Conservation (phyloP, 2,113 vertebrate species). For the Callorhinus ursinus region DNA sequence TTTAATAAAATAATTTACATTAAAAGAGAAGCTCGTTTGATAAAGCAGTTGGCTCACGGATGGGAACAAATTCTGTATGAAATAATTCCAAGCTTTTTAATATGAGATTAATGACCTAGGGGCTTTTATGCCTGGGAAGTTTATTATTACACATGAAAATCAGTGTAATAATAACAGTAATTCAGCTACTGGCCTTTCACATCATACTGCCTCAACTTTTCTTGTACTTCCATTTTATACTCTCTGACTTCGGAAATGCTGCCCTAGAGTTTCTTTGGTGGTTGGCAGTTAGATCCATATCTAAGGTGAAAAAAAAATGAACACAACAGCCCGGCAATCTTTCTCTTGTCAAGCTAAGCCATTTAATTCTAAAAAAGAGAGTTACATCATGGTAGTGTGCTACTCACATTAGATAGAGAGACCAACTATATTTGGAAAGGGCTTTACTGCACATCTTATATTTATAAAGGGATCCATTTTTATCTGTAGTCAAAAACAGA, state of each 20-base stretch:
- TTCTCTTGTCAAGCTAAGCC: neutral
- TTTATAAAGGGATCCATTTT: neutral
- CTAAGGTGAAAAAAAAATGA: neutral
- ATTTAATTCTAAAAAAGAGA: neutral
- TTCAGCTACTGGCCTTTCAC: neutral
- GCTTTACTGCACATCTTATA: neutral
- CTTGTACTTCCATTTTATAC: neutral
- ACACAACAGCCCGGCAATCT: neutral
- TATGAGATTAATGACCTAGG: neutral
- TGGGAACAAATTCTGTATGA: neutral
- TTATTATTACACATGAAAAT: neutral
- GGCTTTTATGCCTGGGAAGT: neutral
- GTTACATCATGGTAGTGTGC: neutral
- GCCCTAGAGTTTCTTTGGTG: neutral
- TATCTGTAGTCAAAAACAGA: neutral
- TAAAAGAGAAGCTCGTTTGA: neutral
- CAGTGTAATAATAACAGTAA: neutral
- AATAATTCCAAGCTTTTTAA: conserved; percentile 34
- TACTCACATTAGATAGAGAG: neutral
- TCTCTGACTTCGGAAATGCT: neutral
- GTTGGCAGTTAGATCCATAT: neutral
- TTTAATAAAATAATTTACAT: conserved; percentile 42
- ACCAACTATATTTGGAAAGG: neutral
- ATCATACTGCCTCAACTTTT: neutral
- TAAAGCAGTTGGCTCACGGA: neutral